These are phyloP conservation scores for Philereme transversata DNA, from an alignment of 2,888 invertebrate species.

Conservation along the genomic window DNA sequence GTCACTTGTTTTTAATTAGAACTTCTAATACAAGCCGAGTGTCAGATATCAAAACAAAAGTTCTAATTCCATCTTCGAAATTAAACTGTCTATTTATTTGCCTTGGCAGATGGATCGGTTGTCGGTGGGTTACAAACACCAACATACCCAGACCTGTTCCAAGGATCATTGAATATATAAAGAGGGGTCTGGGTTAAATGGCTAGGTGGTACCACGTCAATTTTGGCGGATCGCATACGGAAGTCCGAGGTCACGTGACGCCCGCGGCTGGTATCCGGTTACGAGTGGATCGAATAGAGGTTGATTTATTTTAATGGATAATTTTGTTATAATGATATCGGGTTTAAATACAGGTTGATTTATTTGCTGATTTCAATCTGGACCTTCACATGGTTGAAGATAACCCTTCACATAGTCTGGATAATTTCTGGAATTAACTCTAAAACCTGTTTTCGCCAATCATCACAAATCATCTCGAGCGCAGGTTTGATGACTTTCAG, in stretches of 20 bases:
- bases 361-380: no score
- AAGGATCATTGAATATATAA: constrained; percentile 2
- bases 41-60: constrained; percentile 1
- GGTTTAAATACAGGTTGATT: no score
- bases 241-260: constrained; percentile 67
- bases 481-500: no score
- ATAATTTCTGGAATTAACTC: no score
- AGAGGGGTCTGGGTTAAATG: constrained; percentile 37
- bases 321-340: constrained; percentile 19
- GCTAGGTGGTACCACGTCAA: constrained; percentile 55
- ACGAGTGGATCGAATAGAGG: constrained; percentile 46
- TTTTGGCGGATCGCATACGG: constrained; percentile 59
- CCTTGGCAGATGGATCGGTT: constrained; percentile 64
- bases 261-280: constrained; percentile 60
- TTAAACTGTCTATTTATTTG: constrained; percentile 71
- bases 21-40: neutral
- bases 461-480: no score
- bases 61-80: constrained; percentile 43
- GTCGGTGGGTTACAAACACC: constrained; percentile 43
- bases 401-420: no score
- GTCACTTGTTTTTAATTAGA: no score
- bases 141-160: constrained; percentile 12
- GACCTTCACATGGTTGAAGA: no score
- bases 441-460: no score
- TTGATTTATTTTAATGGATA: constrained; percentile 23